These are phyloP conservation scores for Gnatocerus cornutus DNA, from an alignment of 2,888 invertebrate species.

Conservation along the genomic window DNA sequence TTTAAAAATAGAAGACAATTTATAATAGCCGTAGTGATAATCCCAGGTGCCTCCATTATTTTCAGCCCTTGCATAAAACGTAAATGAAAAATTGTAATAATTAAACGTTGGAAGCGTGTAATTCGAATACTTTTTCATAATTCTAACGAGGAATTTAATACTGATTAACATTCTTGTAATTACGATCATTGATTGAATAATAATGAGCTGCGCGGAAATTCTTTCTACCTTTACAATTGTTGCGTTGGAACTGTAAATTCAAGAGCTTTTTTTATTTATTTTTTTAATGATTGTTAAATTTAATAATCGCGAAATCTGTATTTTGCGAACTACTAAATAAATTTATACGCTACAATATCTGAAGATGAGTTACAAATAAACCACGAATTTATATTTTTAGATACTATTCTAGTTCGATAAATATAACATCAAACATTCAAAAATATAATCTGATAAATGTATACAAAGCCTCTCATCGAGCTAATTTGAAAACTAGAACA, in stretches of 20 bases:
- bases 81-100: conserved; percentile 20
- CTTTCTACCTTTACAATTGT: not conserved
- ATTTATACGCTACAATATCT: no score
- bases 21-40: conserved; percentile 1
- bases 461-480: no score
- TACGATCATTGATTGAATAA: conserved; percentile 54
- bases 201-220: conserved; percentile 41
- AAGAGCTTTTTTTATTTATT: no score
- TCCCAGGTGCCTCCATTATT: not conserved
- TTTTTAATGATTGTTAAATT: no score
- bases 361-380: no score
- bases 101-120: conserved; percentile 38
- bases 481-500: not conserved
- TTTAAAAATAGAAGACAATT: conserved; percentile 2
- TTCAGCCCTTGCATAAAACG: conserved; percentile 11
- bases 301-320: no score
- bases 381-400: no score
- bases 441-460: no score
- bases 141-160: conserved; percentile 59
- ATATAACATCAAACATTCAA: no score
- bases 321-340: no score
- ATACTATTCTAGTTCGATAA: no score
- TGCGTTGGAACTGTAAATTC: no score
- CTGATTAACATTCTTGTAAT: conserved; percentile 59
- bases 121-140: conserved; percentile 54